These are phyloP conservation scores for Semicossyphus pulcher DNA, from an alignment of 2,113 vertebrate genomes.

Conservation along the genomic window DNA sequence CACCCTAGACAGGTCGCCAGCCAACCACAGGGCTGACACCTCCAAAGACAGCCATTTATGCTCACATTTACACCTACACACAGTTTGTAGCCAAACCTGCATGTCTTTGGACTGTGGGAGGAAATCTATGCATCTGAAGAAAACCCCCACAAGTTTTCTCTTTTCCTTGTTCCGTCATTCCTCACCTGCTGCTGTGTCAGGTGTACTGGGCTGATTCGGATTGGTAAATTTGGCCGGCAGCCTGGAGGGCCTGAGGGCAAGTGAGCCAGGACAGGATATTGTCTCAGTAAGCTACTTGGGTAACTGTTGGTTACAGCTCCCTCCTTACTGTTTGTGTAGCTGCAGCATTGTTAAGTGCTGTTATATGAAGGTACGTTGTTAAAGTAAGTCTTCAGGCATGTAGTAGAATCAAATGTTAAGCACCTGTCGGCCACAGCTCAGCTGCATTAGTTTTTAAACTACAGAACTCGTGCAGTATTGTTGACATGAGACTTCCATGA, in stretches of 20 bases:
- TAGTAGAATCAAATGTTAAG: constrained; percentile 7
- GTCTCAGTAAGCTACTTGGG: constrained; percentile 71
- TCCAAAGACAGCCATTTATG: not conserved
- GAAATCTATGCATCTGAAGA: not conserved
- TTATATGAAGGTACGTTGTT: constrained; percentile 29
- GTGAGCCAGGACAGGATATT: constrained; percentile 74
- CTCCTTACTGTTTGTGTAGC: constrained; percentile 52
- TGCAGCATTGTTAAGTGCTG: constrained; percentile 12
- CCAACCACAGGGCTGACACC: not conserved
- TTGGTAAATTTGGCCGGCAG: constrained; percentile 55
- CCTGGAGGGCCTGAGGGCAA: constrained; percentile 44
- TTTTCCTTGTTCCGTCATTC: constrained; percentile 7
- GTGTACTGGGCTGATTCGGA: constrained; percentile 41
- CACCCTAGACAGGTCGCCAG: not conserved
- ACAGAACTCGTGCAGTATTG: no score
- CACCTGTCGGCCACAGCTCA: not conserved
- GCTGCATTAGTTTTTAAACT: not conserved
- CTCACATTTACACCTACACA: not conserved
- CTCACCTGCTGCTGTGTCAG: constrained; percentile 50
- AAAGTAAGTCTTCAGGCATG: not conserved
- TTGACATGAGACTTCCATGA: not conserved
- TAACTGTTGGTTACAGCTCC: constrained; percentile 61
- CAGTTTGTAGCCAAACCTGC: not conserved
- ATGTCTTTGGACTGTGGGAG: not conserved
- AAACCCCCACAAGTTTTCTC: not conserved